Evolutionary conservation across 2,113 vertebrate genomes (phyloP), one percentile per base, ranked within the genome.

Genomic region (Halcyon malimbica): DNA sequence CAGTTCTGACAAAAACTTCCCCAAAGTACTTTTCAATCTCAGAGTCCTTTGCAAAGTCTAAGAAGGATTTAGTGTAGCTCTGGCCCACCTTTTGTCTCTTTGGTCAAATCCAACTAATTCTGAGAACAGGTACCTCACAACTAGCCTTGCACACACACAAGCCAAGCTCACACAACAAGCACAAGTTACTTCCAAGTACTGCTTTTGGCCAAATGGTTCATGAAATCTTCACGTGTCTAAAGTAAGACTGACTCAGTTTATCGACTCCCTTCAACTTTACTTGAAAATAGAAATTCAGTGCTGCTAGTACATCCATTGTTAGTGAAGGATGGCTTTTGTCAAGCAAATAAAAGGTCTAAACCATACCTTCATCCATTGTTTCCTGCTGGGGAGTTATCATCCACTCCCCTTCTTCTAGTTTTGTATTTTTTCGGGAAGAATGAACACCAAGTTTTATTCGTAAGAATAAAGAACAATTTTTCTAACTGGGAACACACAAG

Each of bases 221-320:
- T 16, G 29, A 82, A 76, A 79, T 63, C 65, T 67, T 19, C 8
- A 9, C 16, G 9, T 87, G 83, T 41, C 56, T 59, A 46, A 33
- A 76, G 13, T 50, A 37, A 79, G 60, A 48, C 29, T 96, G 90
- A 95, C 44, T 85, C 93, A 93, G 18, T 83, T 93, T 59, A 96
- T 56, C 60, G 83, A 21, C 46, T 88, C 86, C 59, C 64, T 86
- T 44, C 25, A 65, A 54, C 54, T 86, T 77, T 35, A 71, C 57
- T 74, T 69, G 65, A 87, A 87, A 94, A 53, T 35, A 92, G 84
- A 89, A 94, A 94, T 48, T 88, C 88, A 60, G 78, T 95, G 79
- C 71, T 85, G 18, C 31, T 79, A 57, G 44, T 77, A 90, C 8
- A 9, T 11, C 25, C 51, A 74, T 44, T 93, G 86, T 93, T 89